Evolutionary conservation across 1,140 invertebrate species (phyloP).

Genomic region (Aradophagus sp.): DNA sequence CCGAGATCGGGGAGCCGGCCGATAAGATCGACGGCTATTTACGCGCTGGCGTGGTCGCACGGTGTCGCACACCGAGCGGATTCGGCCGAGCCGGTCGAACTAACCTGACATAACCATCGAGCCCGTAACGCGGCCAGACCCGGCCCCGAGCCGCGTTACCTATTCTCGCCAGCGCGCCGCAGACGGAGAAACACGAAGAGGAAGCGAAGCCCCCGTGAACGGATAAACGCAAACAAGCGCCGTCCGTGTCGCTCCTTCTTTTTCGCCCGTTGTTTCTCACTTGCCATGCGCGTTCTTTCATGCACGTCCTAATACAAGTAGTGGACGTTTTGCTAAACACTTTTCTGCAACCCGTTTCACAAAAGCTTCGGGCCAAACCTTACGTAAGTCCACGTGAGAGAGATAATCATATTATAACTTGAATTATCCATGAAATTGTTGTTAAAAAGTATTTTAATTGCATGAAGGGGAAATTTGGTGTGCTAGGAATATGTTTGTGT

Average conservation of each 20-base stretch:
- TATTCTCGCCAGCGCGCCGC: slow-evolving; percentile 22
- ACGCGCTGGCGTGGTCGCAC: slow-evolving; percentile 16
- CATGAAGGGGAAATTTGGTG: too few species aligned
- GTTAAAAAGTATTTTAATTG: too few species aligned
- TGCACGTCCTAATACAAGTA: background rate
- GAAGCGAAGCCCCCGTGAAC: slow-evolving; percentile 30
- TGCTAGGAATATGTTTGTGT: too few species aligned
- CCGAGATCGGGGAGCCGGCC: slow-evolving; percentile 7
- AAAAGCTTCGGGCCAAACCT: too few species aligned
- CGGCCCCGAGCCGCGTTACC: slow-evolving; percentile 21
- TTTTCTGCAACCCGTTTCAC: too few species aligned
- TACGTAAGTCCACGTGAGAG: too few species aligned
- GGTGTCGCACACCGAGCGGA: slow-evolving; percentile 25
- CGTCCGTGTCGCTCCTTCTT: background rate
- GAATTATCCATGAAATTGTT: too few species aligned
- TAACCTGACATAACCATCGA: slow-evolving; percentile 43
- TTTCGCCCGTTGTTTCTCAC: slow-evolving; percentile 1
- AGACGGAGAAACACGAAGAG: slow-evolving; percentile 30
- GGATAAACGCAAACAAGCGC: slow-evolving; percentile 24
- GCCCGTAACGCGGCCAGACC: slow-evolving; percentile 30
- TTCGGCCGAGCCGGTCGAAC: slow-evolving; percentile 32
- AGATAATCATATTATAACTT: too few species aligned
- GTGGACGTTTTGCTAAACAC: too few species aligned
- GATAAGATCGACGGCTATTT: slow-evolving; percentile 28
- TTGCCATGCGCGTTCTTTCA: background rate